Percentiles rank a stretch among this genome's conserved stretches.
These are phyloP conservation scores for Lucilia sericata DNA, from an alignment of 1,140 invertebrate genomes.

Conservation along the genomic window DNA sequence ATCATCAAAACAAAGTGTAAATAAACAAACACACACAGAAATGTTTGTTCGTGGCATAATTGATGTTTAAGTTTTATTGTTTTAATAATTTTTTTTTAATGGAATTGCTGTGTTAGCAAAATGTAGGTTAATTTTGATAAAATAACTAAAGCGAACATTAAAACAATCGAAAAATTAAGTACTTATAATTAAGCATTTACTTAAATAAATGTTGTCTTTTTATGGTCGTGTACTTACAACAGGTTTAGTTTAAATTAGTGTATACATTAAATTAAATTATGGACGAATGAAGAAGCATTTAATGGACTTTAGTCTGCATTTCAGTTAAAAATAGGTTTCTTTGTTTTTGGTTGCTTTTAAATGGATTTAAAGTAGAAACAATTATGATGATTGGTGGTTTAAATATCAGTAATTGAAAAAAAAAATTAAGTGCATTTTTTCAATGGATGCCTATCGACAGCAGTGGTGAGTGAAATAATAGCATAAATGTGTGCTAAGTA, in stretches of 20 bases:
- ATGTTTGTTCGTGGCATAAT: background rate
- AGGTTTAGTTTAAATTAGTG: background rate
- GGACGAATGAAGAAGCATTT: too few species aligned
- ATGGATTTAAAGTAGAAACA: too few species aligned
- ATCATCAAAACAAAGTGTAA: background rate
- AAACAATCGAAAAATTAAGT: background rate
- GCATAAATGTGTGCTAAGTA: too few species aligned
- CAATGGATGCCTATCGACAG: too few species aligned
- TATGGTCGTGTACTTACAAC: background rate
- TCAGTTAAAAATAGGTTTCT: too few species aligned
- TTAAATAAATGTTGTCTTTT: background rate
- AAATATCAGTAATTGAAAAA: background rate
- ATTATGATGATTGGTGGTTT: background rate
- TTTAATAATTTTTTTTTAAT: background rate
- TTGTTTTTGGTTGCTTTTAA: too few species aligned
- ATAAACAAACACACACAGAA: background rate
- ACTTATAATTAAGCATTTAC: background rate
- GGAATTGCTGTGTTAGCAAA: slow-evolving; percentile 39
- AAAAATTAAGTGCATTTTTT: background rate
- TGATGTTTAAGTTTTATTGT: background rate
- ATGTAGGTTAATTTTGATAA: slow-evolving; percentile 40
- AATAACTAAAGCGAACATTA: background rate
- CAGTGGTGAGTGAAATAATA: too few species aligned
- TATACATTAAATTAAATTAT: background rate
- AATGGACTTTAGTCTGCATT: too few species aligned